phyloP scores from a whole-genome alignment of 2,113 vertebrate species.

The Irena cyanogastra region DNA sequence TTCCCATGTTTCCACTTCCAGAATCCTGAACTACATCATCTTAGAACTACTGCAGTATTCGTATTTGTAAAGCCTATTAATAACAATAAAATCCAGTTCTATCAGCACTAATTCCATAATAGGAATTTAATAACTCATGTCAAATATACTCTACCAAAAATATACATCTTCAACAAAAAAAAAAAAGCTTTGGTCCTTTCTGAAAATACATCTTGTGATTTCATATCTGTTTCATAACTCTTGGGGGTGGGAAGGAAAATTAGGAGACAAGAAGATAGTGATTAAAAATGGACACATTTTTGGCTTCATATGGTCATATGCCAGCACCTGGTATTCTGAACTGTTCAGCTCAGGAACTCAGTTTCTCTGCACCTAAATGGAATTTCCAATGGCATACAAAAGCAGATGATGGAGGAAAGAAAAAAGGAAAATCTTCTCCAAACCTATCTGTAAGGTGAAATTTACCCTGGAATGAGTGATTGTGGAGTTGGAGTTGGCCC shows the following conservation, averaged over 20 bases:
- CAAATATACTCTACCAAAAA: neutral
- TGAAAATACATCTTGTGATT: neutral
- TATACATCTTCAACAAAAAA: neutral
- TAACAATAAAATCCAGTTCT: neutral
- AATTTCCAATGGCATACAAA: neutral
- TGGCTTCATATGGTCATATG: neutral
- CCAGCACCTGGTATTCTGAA: neutral
- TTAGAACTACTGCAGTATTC: neutral
- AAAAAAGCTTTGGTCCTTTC: neutral
- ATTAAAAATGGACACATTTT: neutral
- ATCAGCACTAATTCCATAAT: neutral
- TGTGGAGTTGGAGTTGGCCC: conserved; percentile 85
- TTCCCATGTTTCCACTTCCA: neutral
- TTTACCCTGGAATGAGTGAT: conserved; percentile 85
- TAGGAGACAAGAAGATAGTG: neutral
- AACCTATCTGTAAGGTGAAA: neutral
- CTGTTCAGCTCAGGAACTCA: neutral
- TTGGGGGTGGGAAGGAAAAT: neutral
- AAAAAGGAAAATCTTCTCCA: neutral
- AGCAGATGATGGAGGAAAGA: accelerated
- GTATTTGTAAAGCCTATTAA: neutral
- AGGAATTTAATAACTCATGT: neutral
- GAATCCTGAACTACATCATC: neutral
- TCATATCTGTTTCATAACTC: neutral
- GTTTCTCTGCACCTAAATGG: neutral